Evolutionary conservation across 1,140 invertebrate species (phyloP).

Genomic region (Lordiphosa collinella): DNA sequence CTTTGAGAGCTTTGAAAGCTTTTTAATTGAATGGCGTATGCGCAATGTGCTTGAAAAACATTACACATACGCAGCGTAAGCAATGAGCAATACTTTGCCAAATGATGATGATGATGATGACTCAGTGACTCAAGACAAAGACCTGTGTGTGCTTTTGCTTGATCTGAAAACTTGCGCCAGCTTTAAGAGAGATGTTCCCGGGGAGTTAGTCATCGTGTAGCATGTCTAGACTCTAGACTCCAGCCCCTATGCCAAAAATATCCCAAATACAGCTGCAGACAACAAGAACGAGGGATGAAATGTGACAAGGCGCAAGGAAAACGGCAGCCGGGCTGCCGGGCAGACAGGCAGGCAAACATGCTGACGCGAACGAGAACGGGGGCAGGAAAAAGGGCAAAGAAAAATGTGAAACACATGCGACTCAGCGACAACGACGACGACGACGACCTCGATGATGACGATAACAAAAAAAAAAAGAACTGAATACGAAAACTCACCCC

Average conservation of each 20-base stretch:
- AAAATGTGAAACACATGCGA: slow-evolving; percentile 76
- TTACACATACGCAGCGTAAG: slow-evolving; percentile 57
- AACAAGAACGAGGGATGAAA: slow-evolving; percentile 61
- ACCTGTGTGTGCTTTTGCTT: too few species aligned
- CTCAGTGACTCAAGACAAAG: slow-evolving; percentile 25
- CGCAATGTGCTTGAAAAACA: slow-evolving; percentile 60
- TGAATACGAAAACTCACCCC: slow-evolving; percentile 65
- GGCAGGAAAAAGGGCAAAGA: slow-evolving; percentile 29
- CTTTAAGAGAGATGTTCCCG: slow-evolving; percentile 16
- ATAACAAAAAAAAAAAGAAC: slow-evolving; percentile 43
- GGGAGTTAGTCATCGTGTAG: slow-evolving; percentile 33
- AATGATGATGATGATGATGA: slow-evolving; percentile 39
- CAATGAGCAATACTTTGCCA: slow-evolving; percentile 38
- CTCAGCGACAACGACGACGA: slow-evolving; percentile 36
- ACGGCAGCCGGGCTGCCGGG: slow-evolving; percentile 3
- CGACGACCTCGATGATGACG: slow-evolving; percentile 66
- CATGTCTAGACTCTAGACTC: slow-evolving; percentile 27
- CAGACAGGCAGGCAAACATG: slow-evolving; percentile 29
- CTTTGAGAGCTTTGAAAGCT: slow-evolving; percentile 17
- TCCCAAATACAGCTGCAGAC: slow-evolving; percentile 59
- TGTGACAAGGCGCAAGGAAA: slow-evolving; percentile 30
- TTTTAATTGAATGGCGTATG: slow-evolving; percentile 47
- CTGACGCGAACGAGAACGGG: slow-evolving; percentile 13
- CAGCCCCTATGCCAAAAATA: slow-evolving; percentile 58
- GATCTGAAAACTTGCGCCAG: background rate